phyloP scores from a whole-genome alignment of 1,140 invertebrate genomes.

The Nebria ingens region DNA sequence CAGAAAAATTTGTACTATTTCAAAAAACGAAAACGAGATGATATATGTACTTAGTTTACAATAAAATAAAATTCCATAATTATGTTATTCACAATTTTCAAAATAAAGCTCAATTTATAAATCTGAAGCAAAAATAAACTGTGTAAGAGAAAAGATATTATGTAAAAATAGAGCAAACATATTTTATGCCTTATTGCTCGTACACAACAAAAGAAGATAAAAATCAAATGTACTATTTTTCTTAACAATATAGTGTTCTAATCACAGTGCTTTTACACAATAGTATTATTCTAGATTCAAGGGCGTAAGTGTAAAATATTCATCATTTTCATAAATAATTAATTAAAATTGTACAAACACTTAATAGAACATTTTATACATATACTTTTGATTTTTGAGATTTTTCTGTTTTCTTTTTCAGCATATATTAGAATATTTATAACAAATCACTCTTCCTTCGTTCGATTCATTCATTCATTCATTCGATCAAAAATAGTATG shows the following conservation, averaged over 20 bases:
- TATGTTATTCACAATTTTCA: not conserved
- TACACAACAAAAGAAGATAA: no score
- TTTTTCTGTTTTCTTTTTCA: no score
- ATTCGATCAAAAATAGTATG: conserved; percentile 1
- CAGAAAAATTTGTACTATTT: conserved; percentile 11
- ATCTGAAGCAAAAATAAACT: not conserved
- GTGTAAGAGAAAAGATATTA: not conserved
- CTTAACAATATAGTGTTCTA: conserved; percentile 5
- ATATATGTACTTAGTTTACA: not conserved
- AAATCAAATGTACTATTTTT: no score
- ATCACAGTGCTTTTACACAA: conserved; percentile 6
- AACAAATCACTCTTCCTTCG: no score
- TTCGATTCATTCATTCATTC: not conserved
- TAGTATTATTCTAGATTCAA: not conserved
- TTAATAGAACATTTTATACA: conserved; percentile 3
- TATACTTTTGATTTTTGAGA: not conserved
- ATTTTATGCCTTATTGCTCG: no score
- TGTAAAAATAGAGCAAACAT: no score
- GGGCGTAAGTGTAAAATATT: conserved; percentile 5
- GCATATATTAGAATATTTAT: not conserved
- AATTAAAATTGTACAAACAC: conserved; percentile 6
- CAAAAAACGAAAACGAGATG: conserved; percentile 2
- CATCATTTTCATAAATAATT: conserved; percentile 1
- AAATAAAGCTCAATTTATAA: not conserved
- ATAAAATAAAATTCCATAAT: not conserved